phyloP scores from a whole-genome alignment of 1,140 invertebrate species.

The Odontomachus brunneus region DNA sequence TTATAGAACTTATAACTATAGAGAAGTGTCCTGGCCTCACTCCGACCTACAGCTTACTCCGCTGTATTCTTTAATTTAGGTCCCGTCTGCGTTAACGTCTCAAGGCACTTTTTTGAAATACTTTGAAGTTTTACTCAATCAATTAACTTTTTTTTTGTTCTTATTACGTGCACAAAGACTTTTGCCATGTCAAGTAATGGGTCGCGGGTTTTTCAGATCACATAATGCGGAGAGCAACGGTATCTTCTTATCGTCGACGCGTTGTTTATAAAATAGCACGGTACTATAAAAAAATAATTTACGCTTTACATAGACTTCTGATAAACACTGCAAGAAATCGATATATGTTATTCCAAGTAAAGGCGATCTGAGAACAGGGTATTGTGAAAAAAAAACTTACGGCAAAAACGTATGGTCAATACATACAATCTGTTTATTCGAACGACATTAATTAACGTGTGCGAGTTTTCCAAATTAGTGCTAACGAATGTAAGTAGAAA shows the following conservation, averaged over 20 bases:
- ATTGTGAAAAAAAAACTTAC: conserved; percentile 51
- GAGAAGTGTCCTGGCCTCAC: conserved; percentile 81
- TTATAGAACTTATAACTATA: conserved; percentile 80
- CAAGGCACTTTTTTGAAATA: conserved; percentile 79
- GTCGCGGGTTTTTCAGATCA: conserved; percentile 13
- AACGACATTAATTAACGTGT: neutral
- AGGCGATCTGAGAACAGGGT: conserved; percentile 39
- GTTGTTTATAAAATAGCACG: conserved; percentile 29
- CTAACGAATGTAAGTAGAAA: neutral
- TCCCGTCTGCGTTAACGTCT: conserved; percentile 74
- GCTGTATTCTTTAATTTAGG: conserved; percentile 76
- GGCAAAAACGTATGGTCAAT: neutral
- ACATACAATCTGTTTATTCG: conserved; percentile 17
- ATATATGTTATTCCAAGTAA: conserved; percentile 29
- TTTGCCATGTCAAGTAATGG: conserved; percentile 26
- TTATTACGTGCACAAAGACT: conserved; percentile 38
- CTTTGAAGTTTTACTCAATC: conserved; percentile 66
- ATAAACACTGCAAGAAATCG: conserved; percentile 58
- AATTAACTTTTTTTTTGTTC: conserved; percentile 55
- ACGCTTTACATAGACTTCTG: conserved; percentile 23
- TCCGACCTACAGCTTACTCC: conserved; percentile 74
- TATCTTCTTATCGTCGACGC: conserved; percentile 23
- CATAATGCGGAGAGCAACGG: conserved; percentile 7
- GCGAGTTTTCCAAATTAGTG: no score
- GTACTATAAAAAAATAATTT: conserved; percentile 17